Base-by-base conservation (phyloP, 1,140 invertebrate genomes). In the Phortica variegata region DNA sequence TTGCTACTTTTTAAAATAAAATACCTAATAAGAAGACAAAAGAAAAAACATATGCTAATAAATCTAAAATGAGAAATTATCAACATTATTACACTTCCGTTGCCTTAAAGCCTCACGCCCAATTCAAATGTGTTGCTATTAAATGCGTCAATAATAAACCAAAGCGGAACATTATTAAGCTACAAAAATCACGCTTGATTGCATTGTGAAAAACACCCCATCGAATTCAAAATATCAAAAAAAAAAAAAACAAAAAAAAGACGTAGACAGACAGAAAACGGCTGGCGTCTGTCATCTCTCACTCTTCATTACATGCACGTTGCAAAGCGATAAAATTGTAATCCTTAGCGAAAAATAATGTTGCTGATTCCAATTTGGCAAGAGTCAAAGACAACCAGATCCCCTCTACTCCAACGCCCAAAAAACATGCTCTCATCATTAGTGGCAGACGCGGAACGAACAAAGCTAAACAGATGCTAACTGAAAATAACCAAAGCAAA, bases 271-370 rank as follows among this genome's bases (percentile, higher is more conserved):
- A 66, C 63, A 58, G 56, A 34, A 39, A 71, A 66, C 68, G 56
- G 59, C 65, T 72, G 69, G 49, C 57, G 60, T 55, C 61, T 63
- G 69, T 73, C 69, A 73, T 52, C 23, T 26, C 5, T 17, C 37
- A n/a, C n/a, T n/a, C n/a, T n/a, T n/a, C n/a, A n/a, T n/a, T n/a
- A n/a, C n/a, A n/a, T n/a, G n/a, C n/a, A n/a, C n/a, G 15, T 34
- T 45, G 59, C 42, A 54, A 57, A 49, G 58, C 62, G 70, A 73
- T 73, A 68, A 68, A 73, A 73, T 70, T 73, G 65, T 73, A 73
- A 73, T 73, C 70, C 69, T 54, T n/a, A 65, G 58, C 68, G 63
- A 72, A 72, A 65, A 70, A 72, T 68, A 72, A 66, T 65, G 60
- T 65, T 68, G 57, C 54, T 52, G 49, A 58, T 70, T 63, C 62